Base-by-base conservation (phyloP, 2,113 vertebrate species). In the Danionella cerebrum region DNA sequence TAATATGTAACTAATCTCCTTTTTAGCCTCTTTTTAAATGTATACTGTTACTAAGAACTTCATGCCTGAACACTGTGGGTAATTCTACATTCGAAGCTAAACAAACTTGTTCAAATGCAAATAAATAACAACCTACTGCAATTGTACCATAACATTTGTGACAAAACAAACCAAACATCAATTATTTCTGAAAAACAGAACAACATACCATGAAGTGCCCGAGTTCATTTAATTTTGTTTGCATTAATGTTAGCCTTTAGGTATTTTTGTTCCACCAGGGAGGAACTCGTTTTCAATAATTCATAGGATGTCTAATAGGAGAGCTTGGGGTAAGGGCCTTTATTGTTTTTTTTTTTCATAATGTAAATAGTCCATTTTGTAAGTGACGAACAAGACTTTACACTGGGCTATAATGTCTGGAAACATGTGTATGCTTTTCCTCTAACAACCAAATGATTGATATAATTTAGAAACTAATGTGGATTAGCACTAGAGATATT, bases 331-430 rank as follows among this genome's bases (percentile, higher is more conserved):
- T 42, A 29, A 65, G n/a, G 21, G 53, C 27, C 24, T 58, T 45
- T 31, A n/a, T n/a, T n/a, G n/a, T 22, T 31, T 24, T 58, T 59
- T 69, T 64, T 52, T 69, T 69, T 58, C 62, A 52, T 18, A 11
- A 16, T 59, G 22, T 75, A 67, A 70, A 75, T 70, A 69, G 65
- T 72, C 59, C 18, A 68, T 64, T 14, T 36, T 38, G 21, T 33
- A 65, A 33, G 52, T 27, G 45, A 13, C 44, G 69, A 72, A 39
- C 48, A 45, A 53, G 39, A 27, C 22, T 35, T 72, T 69, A 69
- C 71, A 76, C 44, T 69, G 45, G 70, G 45, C 66, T 14, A 31
- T 67, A 48, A 54, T 53, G 14, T 64, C n/a, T n/a, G n/a, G n/a
- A n/a, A n/a, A n/a, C n/a, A n/a, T n/a, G n/a, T n/a, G n/a, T n/a